phyloP scores from a whole-genome alignment of 2,888 invertebrate species.

The Stenolophus ochropezus region DNA sequence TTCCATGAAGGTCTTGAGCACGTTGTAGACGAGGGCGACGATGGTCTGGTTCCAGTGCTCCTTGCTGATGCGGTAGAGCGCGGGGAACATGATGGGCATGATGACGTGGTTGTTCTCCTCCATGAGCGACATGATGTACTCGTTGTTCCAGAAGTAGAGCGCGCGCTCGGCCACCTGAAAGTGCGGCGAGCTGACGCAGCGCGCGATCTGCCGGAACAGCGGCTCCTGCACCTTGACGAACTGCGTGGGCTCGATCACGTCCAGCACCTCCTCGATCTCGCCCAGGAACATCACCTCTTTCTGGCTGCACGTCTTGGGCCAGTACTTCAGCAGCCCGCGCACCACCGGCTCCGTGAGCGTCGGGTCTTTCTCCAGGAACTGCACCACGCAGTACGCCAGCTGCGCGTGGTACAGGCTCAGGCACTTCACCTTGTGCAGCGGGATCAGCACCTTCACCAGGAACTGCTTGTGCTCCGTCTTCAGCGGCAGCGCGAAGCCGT shows the following conservation, averaged over 20 bases:
- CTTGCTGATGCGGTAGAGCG: constrained; percentile 98
- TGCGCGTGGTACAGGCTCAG: constrained; percentile 98
- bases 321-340: constrained; percentile 94
- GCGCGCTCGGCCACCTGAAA: constrained; percentile 99
- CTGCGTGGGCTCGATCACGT: constrained; percentile 99
- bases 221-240: constrained; percentile 99
- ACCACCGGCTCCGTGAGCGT: constrained; percentile 96
- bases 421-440: constrained; percentile 97
- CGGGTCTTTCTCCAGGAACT: constrained; percentile 98
- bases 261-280: constrained; percentile 98
- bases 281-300: constrained; percentile 99
- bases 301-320: constrained; percentile 99
- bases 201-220: constrained; percentile 96
- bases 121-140: constrained; percentile 99
- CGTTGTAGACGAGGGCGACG: constrained; percentile 99
- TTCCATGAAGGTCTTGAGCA: constrained; percentile 99
- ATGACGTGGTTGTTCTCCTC: constrained; percentile 98
- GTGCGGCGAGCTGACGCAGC: constrained; percentile 99
- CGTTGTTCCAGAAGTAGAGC: constrained; percentile 99
- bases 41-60: constrained; percentile 99
- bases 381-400: constrained; percentile 98
- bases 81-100: constrained; percentile 99
- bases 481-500: constrained; percentile 97
- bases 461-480: constrained; percentile 99
- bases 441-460: constrained; percentile 94